Base-by-base conservation (phyloP, 2,113 vertebrate genomes). In the Amblyopsis rosae region DNA sequence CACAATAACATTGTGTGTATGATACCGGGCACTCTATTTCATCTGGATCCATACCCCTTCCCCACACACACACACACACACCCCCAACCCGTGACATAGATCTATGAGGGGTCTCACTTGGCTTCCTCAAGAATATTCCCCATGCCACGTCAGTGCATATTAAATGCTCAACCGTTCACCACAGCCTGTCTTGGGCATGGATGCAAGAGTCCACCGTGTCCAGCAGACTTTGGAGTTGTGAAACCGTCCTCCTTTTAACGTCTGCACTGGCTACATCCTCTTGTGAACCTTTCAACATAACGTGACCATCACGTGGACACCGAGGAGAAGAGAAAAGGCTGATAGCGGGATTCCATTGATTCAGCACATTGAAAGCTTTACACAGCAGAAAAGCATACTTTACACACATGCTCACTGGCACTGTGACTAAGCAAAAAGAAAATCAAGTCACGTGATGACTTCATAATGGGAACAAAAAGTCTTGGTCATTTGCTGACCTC, bases 191-290 rank as follows among this genome's bases (percentile, higher is more conserved):
- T 69, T 73, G 33, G n/a, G 0, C 62, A 83, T 9, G 64, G 17
- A 80, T 72, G 11, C 58, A 15, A 8, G 32, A 16, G 32, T 41
- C 12, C 46, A 75, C 65, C 16, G 17, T 57, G 70, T 77, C 70
- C 66, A 69, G 72, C 19, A 79, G 75, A 61, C 41, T 54, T 16
- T 62, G 50, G 54, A 26, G 35, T 78, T 84, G 74, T 50, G 82
- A 81, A 88, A 89, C 74, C 59, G 65, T 57, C 19, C 61, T 78
- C 67, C 59, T 72, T 77, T 72, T 67, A 17, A 83, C 81, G 88
- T 90, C 87, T 85, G 81, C 81, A 80, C 82, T 33, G 33, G 77
- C 87, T 81, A 73, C 80, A 81, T 91, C 88, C 86, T 86, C 87
- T 87, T 80, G 76, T 84, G 79, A 79, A 73, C 76, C 80, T 57